Evolutionary conservation across 1,140 invertebrate species (phyloP), one percentile per base, ranked within the genome.

Genomic region (Euwallacea similis): DNA sequence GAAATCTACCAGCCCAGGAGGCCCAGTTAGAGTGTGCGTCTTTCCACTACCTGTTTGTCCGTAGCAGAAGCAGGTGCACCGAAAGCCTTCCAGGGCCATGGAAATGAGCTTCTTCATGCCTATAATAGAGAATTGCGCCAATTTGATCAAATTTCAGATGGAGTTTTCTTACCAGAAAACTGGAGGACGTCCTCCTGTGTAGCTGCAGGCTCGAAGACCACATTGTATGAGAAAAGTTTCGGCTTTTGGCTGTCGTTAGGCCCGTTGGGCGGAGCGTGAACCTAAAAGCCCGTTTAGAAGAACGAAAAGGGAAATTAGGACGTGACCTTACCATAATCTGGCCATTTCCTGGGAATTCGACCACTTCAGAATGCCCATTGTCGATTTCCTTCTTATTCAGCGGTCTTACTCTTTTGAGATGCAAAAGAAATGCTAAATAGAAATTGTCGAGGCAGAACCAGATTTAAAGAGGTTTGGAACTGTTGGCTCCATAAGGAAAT

Each of bases 11-110:
- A 94, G 82, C 76, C 90, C 88, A 2, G 93, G 95, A 58, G 95
- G 95, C 63, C 96, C 96, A 0, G 95, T 97, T 55, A 98, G 87
- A 0, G 96, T 97, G 80, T 96, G 95, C 0, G 96, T 98, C 84
- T 98, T 98, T 9, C 96, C 96, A 78, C 93, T 95, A 16, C 96
- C 96, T 0, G 96, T 99, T 83, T 98, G 96, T 53, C 97, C 97
- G 83, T 99, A 99, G 78, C 97, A 98, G 81, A 97, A 94, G 8
- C 89, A 90, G 3, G 97, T 98, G 73, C 94, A 94, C 71, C 93
- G 94, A 81, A 97, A 98, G 0, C 95, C 95, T 77, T 95, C 93
- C 4, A 96, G 87, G 9, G 93, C 93, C 93, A 96, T 96, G 78
- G 96, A 93, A 65, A 97, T 89, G 9, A 97, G 87, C 42, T 91